Base-by-base conservation (phyloP, 2,888 invertebrate species). In the Andricus curvator region DNA sequence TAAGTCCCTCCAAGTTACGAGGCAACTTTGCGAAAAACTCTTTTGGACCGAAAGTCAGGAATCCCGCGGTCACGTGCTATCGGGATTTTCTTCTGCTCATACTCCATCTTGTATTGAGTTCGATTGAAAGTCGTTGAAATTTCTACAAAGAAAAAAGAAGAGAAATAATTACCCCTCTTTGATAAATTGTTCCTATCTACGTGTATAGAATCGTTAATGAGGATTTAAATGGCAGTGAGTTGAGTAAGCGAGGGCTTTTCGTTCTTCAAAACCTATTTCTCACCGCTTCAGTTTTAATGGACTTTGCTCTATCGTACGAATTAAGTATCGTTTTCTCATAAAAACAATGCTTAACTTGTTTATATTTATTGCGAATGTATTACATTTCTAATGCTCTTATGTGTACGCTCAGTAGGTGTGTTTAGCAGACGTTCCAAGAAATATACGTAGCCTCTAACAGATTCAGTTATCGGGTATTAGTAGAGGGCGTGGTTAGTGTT, bases 1-100 rank as follows among this genome's bases (percentile, higher is more conserved):
- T 84, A 83, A 84, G 84, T 83, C 84, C 81, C 81, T 81, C 83
- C 79, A 80, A 84, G 84, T 84, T 84, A 84, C 84, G 84, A 82
- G 82, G 81, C 80, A 84, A 84, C 83, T 84, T 84, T 78, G 77
- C 78, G 74, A 74, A 74, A 74, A 74, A 74, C 56, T 74, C 74
- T 56, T 33, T 56, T 56, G 13, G 51, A 74, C 56, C 29, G 74
- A 74, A 74, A 74, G 74, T 74, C 74, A 74, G 56, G 74, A 74
- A 74, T 74, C 37, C 51, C 74, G 74, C 56, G 74, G 74, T 74
- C 74, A 74, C 74, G 74, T 74, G 74, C 74, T 56, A 74, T 74
- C 56, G 33, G 33, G 74, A 74, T 74, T 74, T 74, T 74, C 51
- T 70, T 70, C 70, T 74, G 13, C 74, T 74, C 74, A 74, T 29